Evolutionary conservation across 2,113 vertebrate species (phyloP).

Genomic region (Struthio camelus): DNA sequence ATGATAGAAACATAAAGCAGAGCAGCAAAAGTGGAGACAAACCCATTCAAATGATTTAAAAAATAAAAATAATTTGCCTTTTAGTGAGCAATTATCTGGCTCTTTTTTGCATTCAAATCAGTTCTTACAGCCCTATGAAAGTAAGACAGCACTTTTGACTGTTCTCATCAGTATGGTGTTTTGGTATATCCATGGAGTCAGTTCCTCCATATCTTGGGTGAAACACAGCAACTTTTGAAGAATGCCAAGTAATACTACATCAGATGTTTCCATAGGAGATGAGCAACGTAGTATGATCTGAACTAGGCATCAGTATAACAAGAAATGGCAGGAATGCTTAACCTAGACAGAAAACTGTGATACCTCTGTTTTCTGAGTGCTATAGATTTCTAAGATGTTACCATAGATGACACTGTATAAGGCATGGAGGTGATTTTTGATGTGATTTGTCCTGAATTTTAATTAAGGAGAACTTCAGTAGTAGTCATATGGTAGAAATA

Average conservation of each 20-base stretch:
- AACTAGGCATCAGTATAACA: not conserved
- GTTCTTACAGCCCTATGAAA: not conserved
- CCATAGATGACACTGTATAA: not conserved
- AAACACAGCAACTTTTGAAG: not conserved
- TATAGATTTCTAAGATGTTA: not conserved
- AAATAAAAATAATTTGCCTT: accelerated
- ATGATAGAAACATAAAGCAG: not conserved
- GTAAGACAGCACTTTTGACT: not conserved
- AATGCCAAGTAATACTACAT: not conserved
- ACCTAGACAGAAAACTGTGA: not conserved
- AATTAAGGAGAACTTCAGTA: not conserved
- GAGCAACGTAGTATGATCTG: not conserved
- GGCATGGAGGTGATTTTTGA: not conserved
- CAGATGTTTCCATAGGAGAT: not conserved
- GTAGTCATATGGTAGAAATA: not conserved
- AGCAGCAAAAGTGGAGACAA: not conserved
- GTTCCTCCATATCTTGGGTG: not conserved
- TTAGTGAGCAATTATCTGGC: not conserved
- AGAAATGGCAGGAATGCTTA: not conserved
- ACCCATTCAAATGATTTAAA: not conserved
- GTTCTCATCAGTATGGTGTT: not conserved
- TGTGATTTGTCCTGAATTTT: not conserved
- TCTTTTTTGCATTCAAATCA: not conserved
- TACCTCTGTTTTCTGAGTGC: not conserved
- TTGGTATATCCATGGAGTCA: not conserved